Percentiles rank a stretch among this genome's conserved stretches.
Evolutionary conservation across 2,113 vertebrate genomes (phyloP).

Genomic region (Burhinus bistriatus): DNA sequence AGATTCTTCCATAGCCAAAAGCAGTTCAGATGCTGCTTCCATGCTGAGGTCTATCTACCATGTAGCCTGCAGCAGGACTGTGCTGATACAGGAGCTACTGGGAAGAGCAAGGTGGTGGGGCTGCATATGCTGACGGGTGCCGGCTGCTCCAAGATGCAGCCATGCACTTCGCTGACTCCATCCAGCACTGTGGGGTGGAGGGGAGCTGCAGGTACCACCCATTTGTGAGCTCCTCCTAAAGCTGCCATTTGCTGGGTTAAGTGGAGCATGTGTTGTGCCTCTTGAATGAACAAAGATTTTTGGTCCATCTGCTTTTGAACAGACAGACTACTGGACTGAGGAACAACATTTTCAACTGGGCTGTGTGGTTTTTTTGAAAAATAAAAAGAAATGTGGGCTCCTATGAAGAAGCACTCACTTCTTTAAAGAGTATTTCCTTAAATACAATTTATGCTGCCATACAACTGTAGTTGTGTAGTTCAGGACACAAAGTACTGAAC

Average conservation of each 20-base stretch:
- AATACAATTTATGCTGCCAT: neutral
- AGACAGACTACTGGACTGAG: neutral
- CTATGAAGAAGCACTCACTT: neutral
- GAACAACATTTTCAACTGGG: neutral
- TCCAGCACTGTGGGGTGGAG: neutral
- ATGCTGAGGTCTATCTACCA: neutral
- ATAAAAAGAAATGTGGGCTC: neutral
- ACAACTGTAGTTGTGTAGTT: neutral
- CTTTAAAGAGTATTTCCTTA: neutral
- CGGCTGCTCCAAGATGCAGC: neutral
- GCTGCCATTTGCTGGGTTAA: neutral
- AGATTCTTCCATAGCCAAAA: neutral
- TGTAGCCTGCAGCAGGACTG: neutral
- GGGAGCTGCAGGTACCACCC: neutral
- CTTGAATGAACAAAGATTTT: neutral
- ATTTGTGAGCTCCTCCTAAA: neutral
- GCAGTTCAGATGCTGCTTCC: neutral
- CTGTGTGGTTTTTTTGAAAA: neutral
- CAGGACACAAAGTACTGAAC: neutral
- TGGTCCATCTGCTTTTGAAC: neutral
- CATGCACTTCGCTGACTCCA: neutral
- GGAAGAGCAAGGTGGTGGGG: neutral
- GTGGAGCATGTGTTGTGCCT: neutral
- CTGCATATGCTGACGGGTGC: neutral
- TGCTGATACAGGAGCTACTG: neutral